A percentile compares a stretch with the other conserved stretches of the same genome.
phyloP scores from a whole-genome alignment of 1,140 invertebrate species.

The Pseudomyrmex concolor region DNA sequence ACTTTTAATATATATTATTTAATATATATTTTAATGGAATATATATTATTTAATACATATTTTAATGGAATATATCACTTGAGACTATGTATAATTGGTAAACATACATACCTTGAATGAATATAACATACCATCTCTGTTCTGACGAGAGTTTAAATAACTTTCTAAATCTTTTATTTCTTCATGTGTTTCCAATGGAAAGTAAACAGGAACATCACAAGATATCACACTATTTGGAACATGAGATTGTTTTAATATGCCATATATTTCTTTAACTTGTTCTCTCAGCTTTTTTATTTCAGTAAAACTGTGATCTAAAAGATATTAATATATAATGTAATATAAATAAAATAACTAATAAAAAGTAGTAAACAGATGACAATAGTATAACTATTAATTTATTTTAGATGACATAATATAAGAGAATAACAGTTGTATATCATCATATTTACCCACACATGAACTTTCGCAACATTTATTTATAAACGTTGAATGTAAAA shows the following conservation, averaged over 20 bases:
- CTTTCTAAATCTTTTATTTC: no score
- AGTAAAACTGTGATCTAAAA: not conserved
- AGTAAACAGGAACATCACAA: not conserved
- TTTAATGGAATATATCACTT: not conserved
- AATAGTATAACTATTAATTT: no score
- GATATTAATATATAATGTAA: not conserved
- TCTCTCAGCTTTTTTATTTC: conserved; percentile 5
- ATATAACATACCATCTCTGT: no score
- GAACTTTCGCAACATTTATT: no score
- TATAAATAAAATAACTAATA: not conserved
- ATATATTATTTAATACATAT: not conserved
- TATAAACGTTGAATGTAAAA: no score
- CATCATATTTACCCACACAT: no score
- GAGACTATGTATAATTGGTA: not conserved
- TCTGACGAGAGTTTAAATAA: no score
- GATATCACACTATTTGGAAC: not conserved
- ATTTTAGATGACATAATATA: no score
- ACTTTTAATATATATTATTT: no score
- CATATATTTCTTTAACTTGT: not conserved
- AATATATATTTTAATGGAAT: not conserved
- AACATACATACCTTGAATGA: not conserved
- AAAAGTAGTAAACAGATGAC: no score
- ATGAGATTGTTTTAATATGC: conserved; percentile 1
- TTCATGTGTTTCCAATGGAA: not conserved
- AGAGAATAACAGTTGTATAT: no score